Percentiles rank a stretch among this genome's conserved stretches.
Conservation (phyloP, 2,113 vertebrate species). For the Agapornis roseicollis region DNA sequence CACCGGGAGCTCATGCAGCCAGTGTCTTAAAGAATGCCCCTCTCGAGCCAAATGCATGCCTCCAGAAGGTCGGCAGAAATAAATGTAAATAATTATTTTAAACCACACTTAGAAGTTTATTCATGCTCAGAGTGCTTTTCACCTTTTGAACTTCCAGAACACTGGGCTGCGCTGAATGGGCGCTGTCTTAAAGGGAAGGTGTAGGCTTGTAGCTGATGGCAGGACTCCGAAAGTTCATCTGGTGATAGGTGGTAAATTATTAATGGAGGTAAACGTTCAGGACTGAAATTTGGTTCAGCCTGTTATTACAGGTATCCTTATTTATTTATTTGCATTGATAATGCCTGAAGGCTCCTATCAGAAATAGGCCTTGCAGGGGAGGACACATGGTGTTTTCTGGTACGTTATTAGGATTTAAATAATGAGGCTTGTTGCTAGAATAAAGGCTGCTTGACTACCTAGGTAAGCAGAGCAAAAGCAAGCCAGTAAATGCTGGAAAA, state of each 20-base stretch:
- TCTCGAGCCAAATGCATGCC: constrained; percentile 56
- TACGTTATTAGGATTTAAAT: neutral
- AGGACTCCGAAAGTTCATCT: constrained; percentile 23
- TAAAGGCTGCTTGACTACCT: neutral
- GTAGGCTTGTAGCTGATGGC: neutral
- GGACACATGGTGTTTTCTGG: neutral
- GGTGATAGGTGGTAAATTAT: constrained; percentile 55
- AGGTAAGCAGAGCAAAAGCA: neutral
- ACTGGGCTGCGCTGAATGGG: constrained; percentile 23
- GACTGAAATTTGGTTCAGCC: neutral
- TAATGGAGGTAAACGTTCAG: constrained; percentile 12
- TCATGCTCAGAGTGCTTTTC: constrained; percentile 53
- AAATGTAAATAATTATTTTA: constrained; percentile 72
- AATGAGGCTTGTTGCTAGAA: neutral
- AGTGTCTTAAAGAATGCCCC: constrained; percentile 48
- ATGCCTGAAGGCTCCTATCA: neutral
- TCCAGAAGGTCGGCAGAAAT: constrained; percentile 55
- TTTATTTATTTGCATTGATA: constrained; percentile 17
- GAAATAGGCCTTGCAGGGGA: neutral
- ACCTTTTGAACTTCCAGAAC: constrained; percentile 61
- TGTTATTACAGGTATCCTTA: neutral
- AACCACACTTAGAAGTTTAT: constrained; percentile 59
- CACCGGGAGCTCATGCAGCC: constrained; percentile 14
- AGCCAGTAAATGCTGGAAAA: neutral
- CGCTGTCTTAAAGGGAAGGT: constrained; percentile 52